Evolutionary conservation across 2,113 vertebrate species (phyloP).

Genomic region (Strix uralensis): DNA sequence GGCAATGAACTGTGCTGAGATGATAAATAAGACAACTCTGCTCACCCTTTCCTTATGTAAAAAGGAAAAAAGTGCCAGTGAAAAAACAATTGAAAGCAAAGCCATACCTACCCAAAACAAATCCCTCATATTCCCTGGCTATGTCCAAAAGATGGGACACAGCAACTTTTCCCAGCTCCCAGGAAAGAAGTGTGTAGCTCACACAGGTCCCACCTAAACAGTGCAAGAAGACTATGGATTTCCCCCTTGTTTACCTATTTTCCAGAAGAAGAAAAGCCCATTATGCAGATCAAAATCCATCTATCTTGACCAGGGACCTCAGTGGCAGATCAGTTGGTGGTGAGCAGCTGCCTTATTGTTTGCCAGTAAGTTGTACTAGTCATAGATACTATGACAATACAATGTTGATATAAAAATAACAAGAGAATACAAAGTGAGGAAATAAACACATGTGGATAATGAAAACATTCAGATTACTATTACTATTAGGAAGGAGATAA

Average conservation of each 20-base stretch:
- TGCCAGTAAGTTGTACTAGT: neutral
- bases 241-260: rapidly evolving
- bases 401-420: neutral
- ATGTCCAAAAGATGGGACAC: neutral
- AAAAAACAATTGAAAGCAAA: neutral
- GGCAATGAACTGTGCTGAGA: neutral
- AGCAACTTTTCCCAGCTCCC: neutral
- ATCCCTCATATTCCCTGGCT: neutral
- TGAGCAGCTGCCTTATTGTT: neutral
- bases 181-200: neutral
- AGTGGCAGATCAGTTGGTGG: neutral
- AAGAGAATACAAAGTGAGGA: neutral
- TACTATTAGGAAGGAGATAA: neutral
- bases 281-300: neutral
- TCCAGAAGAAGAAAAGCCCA: neutral
- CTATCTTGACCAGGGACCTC: neutral
- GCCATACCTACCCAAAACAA: neutral
- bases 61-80: neutral
- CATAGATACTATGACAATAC: neutral
- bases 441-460: neutral
- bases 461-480: neutral
- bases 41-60: neutral
- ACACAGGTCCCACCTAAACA: neutral
- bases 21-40: neutral
- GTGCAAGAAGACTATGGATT: neutral